Evolutionary conservation across 2,113 vertebrate species (phyloP), one percentile per base, ranked within the genome.

Genomic region (mouse (Mus musculus)): DNA sequence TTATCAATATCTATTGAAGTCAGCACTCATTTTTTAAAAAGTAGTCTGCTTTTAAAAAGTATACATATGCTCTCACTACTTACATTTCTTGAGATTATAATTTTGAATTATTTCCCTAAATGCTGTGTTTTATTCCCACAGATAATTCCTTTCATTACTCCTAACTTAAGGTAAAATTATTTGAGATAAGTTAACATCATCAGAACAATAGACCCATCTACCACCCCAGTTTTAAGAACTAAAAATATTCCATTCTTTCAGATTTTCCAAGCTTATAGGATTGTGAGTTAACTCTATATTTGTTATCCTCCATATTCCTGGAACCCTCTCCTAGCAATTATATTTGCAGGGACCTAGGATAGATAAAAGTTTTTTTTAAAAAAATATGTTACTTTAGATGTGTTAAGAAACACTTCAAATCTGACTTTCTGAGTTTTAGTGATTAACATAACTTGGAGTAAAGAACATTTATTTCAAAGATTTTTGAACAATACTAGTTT

Each of bases 51-150:
- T 91, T 65, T 76, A 93, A 63, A 86, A 88, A 84, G 36, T 49
- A 92, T 33, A 67, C 17, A 80, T 11, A 88, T 88, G 86, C 30
- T 97, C 0, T 0, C 72, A 85, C 80, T 97, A 90, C 11, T 30
- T 81, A 33, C 33, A 76, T 72, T 84, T 95, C 5, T 89, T 96
- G 61, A 77, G 13, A 77, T 39, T 92, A 36, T 61, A 95, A 39
- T 90, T 94, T 97, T 92, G 26, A 46, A 61, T 89, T 93, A 97
- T 95, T 80, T 98, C 36, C 14, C 93, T 91, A 65, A 92, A 76
- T 95, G 5, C 6, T 97, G 12, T 75, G 77, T 5, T 94, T 17
- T 5, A 56, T 90, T 76, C 17, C 90, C 39, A 84, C 69, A 22
- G 92, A 72, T 24, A 88, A 76, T 90, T 92, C 33, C 52, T 49